Evolutionary conservation across 2,888 invertebrate genomes (phyloP).

Genomic region (Drosophila pegasa): DNA sequence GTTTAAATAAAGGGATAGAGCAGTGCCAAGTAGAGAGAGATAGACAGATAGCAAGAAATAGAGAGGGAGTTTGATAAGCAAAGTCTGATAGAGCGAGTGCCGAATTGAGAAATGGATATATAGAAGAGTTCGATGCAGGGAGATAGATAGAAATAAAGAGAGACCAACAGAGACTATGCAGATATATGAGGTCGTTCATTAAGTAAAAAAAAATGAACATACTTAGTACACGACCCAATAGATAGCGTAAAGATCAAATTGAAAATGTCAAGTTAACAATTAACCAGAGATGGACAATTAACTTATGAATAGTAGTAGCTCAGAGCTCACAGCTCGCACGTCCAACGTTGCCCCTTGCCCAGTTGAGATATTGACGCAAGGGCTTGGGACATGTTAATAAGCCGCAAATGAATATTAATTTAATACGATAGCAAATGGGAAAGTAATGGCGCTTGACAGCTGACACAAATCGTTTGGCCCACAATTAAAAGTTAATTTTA

Average conservation of each 20-base stretch:
- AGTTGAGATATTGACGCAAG: neutral
- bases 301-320: neutral
- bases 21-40: too few species aligned
- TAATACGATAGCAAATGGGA: neutral
- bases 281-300: neutral
- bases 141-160: too few species aligned
- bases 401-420: neutral
- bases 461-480: neutral
- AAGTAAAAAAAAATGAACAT: too few species aligned
- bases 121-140: too few species aligned
- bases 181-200: too few species aligned
- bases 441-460: neutral
- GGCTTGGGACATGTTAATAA: constrained; percentile 4
- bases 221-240: too few species aligned
- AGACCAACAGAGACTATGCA: too few species aligned
- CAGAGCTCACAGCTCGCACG: neutral
- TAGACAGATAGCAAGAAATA: neutral
- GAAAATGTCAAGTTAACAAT: too few species aligned
- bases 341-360: neutral
- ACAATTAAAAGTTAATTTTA: neutral
- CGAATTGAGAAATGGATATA: too few species aligned
- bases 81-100: too few species aligned
- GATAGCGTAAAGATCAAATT: too few species aligned
- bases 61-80: neutral
- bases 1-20: too few species aligned